phyloP scores from a whole-genome alignment of 2,113 vertebrate species.

The Daphoenositta chrysoptera region DNA sequence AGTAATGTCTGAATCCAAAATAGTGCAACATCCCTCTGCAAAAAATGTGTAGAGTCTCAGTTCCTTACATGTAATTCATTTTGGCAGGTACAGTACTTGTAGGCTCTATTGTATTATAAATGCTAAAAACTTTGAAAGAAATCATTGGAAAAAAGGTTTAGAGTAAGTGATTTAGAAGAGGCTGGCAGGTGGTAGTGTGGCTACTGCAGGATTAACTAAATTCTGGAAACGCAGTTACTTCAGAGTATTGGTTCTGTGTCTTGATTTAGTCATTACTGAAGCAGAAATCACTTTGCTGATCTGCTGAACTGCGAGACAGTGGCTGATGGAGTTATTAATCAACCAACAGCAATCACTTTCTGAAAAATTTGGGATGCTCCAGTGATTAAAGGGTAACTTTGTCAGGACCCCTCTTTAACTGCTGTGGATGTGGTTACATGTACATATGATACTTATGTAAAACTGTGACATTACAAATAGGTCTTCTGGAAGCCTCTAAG shows the following conservation, averaged over 20 bases:
- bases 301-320: background rate
- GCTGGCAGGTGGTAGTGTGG: background rate
- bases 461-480: background rate
- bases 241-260: background rate
- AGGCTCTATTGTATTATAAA: conserved; percentile 46
- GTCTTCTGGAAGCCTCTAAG: background rate
- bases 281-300: background rate
- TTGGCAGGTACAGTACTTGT: background rate
- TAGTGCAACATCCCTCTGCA: background rate
- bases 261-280: conserved; percentile 12
- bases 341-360: background rate
- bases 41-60: background rate
- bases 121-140: conserved; percentile 23
- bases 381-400: background rate
- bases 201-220: conserved; percentile 11
- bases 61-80: background rate
- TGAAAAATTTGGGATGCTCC: background rate
- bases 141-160: conserved; percentile 38
- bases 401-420: background rate
- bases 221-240: conserved; percentile 27
- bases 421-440: background rate
- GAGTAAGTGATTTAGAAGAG: conserved; percentile 34
- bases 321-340: background rate
- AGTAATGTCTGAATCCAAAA: background rate
- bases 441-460: background rate